Conservation (phyloP, 2,888 invertebrate species). For the Netelia inedita region DNA sequence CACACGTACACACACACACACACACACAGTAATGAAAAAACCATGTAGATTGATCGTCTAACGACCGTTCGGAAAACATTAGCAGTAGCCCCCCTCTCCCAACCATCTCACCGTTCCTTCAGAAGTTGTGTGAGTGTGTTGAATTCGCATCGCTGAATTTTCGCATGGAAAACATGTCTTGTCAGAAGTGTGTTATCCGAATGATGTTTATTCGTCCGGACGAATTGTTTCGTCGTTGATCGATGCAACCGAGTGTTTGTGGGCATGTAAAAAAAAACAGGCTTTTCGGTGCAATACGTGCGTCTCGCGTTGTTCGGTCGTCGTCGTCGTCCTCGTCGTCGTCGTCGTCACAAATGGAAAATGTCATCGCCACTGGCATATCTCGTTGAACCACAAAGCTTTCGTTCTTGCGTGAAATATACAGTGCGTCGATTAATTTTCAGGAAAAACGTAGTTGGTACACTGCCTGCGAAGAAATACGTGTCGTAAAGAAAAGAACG, state of each 20-base stretch:
- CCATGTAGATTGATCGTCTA: slow-evolving; percentile 77
- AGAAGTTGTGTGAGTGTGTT: background rate
- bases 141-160: slow-evolving; percentile 40
- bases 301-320: background rate
- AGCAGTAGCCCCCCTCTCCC: slow-evolving; percentile 71
- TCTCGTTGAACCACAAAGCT: slow-evolving; percentile 81
- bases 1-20: background rate
- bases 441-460: slow-evolving; percentile 80
- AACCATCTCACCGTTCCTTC: background rate
- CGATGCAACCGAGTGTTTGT: background rate
- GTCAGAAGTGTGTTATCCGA: slow-evolving; percentile 23
- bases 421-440: slow-evolving; percentile 79
- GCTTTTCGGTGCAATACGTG: background rate
- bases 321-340: background rate
- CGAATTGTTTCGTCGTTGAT: slow-evolving; percentile 8
- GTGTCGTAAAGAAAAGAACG: slow-evolving; percentile 65
- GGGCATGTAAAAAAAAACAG: background rate
- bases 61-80: slow-evolving; percentile 81
- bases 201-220: slow-evolving; percentile 3
- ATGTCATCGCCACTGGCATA: slow-evolving; percentile 82
- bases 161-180: slow-evolving; percentile 55
- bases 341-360: slow-evolving; percentile 61
- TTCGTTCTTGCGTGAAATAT: slow-evolving; percentile 79
- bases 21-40: slow-evolving; percentile 74
- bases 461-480: slow-evolving; percentile 74